Percentiles rank a stretch among this genome's conserved stretches.
These are phyloP conservation scores for Nothobranchius kuhntae DNA, from an alignment of 2,113 vertebrate species.

Conservation along the genomic window DNA sequence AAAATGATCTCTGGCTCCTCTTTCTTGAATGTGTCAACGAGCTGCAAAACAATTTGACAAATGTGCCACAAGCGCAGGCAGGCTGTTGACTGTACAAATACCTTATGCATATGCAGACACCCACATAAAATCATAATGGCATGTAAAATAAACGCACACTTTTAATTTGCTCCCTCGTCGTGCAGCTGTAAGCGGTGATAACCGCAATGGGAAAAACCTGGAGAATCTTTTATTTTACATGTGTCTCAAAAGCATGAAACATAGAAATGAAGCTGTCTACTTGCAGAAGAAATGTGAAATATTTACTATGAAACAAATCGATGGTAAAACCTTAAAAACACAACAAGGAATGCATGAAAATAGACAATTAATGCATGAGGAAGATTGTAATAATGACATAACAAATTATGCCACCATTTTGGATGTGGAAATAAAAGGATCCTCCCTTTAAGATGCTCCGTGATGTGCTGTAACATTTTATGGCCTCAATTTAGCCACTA, in stretches of 20 bases:
- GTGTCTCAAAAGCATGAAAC: constrained; percentile 10
- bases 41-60: constrained; percentile 38
- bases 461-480: constrained; percentile 2
- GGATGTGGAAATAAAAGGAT: neutral
- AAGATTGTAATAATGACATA: too few species aligned
- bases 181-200: constrained; percentile 8
- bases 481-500: neutral
- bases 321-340: constrained; percentile 27
- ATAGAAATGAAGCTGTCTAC: constrained; percentile 10
- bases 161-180: constrained; percentile 10
- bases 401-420: neutral
- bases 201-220: constrained; percentile 4
- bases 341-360: constrained; percentile 23
- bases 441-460: neutral
- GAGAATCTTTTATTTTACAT: constrained; percentile 22
- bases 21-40: constrained; percentile 43
- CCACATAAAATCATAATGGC: constrained; percentile 5
- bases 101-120: constrained; percentile 19
- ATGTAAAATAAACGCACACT: constrained; percentile 3
- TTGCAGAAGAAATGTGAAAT: constrained; percentile 26
- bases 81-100: constrained; percentile 11
- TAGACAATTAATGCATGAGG: neutral
- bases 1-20: constrained; percentile 55
- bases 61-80: constrained; percentile 31
- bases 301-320: constrained; percentile 55